Percentiles rank a stretch among this genome's conserved stretches.
These are phyloP conservation scores for Pteropus rufus DNA, from an alignment of 2,797 vertebrate species.

Conservation along the genomic window DNA sequence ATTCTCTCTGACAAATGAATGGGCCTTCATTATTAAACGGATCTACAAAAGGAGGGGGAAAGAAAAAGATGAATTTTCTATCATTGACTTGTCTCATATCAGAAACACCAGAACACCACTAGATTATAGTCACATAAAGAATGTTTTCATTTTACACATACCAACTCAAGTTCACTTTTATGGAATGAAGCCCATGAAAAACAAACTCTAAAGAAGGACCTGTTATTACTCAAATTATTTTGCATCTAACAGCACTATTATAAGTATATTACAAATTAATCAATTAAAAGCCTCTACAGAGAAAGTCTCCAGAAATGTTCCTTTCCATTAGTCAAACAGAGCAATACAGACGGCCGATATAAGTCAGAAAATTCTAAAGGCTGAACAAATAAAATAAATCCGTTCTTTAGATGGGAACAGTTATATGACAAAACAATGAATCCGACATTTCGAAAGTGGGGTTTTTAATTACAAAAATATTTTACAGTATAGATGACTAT, in stretches of 20 bases:
- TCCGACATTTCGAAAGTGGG: background rate
- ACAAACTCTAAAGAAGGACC: background rate
- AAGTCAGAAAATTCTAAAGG: background rate
- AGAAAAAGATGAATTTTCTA: background rate
- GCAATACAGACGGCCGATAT: background rate
- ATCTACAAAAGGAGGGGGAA: slow-evolving; percentile 83
- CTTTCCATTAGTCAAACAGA: background rate
- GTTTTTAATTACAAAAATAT: slow-evolving; percentile 19
- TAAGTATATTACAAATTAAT: background rate
- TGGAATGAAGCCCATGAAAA: background rate
- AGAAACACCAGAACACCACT: background rate
- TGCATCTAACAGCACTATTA: background rate
- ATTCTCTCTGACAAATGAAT: slow-evolving; percentile 96
- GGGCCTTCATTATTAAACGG: slow-evolving; percentile 93
- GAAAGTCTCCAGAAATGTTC: background rate
- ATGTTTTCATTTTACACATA: slow-evolving; percentile 20
- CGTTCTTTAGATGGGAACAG: background rate
- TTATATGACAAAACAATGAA: background rate
- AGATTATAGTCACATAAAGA: background rate
- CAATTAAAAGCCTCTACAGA: background rate
- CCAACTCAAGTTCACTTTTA: slow-evolving; percentile 5
- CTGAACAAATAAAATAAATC: background rate
- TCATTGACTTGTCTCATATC: background rate
- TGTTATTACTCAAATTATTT: background rate
- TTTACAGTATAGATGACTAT: slow-evolving; percentile 8